These are phyloP conservation scores for Scotopteryx bipunctaria DNA, from an alignment of 2,888 invertebrate species.

Conservation along the genomic window DNA sequence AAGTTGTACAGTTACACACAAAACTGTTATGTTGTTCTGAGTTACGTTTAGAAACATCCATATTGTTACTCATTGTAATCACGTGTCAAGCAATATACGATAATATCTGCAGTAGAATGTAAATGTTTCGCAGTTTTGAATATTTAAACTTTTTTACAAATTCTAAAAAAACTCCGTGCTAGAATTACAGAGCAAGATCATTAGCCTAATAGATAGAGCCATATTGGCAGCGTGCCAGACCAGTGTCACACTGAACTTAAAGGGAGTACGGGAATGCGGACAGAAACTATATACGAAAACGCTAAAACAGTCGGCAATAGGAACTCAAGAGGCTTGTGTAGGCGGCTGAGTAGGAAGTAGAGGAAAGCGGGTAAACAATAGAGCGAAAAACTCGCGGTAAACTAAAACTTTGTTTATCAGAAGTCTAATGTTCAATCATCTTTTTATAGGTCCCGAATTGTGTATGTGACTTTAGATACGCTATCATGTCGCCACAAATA, in stretches of 20 bases:
- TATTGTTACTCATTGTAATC: background rate
- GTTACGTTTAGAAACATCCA: background rate
- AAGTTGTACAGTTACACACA: background rate
- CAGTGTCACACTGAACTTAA: constrained; percentile 29
- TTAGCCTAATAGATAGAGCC: constrained; percentile 34
- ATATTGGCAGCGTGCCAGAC: constrained; percentile 32
- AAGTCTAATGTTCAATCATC: background rate
- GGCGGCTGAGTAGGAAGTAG: background rate
- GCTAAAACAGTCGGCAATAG: constrained; percentile 5
- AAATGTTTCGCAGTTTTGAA: background rate
- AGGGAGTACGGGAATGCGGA: constrained; percentile 26
- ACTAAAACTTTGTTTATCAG: background rate
- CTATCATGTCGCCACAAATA: too few species aligned
- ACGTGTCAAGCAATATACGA: background rate
- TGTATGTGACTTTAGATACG: too few species aligned
- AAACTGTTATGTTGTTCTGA: background rate
- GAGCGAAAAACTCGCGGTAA: background rate
- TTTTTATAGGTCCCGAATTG: too few species aligned
- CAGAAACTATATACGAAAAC: constrained; percentile 22
- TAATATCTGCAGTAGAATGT: background rate
- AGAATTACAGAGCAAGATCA: constrained; percentile 35
- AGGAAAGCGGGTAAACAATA: constrained; percentile 2
- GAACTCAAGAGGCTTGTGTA: constrained; percentile 4
- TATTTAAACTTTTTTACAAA: background rate
- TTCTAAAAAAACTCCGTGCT: constrained; percentile 25